Evolutionary conservation across 1,140 invertebrate species (phyloP), one percentile per base, ranked within the genome.

Genomic region (Zophobas atratus): DNA sequence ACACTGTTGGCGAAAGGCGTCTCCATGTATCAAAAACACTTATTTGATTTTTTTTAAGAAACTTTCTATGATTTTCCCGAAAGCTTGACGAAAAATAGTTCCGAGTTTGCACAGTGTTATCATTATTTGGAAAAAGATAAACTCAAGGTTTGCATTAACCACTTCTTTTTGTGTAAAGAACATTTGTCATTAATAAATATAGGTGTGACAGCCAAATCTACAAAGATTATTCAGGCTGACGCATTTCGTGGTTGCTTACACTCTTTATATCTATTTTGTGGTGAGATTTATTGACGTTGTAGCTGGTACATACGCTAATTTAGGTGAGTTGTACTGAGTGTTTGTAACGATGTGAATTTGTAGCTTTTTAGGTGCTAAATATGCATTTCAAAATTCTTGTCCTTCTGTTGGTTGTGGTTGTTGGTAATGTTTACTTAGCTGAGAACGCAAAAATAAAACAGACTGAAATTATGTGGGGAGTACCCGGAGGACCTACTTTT

Each of bases 391-490:
- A 8, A 46, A 46, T 46, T 46, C 3, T 46, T 8, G 43, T 46
- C 34, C 36, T 35, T 5, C 36, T 57, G n/a, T 35, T 57, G 56
- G 32, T 57, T 57, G 6, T 57, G 0, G 36, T 57, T 8, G 20
- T 57, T 36, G 20, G 33, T 3, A 1, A 20, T 53, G 4, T 1
- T 32, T 1, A 53, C 20, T 20, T n/a, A 53, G 4, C 1, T 33
- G 33, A 53, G 5, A 5, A 3, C 1, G 36, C 43, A 48, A 71
- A 71, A 2, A 49, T n/a, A 36, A 8, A 1, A 48, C 2, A 49
- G 20, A 38, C 34, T 49, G 43, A 33, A 49, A 71, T 71, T 33
- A 33, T 71, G 1, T 71, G 70, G 70, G 70, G 46, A 36, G 46
- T 71, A 49, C 70, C 70, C 2, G 70, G 70, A 51, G 70, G 43